Evolutionary conservation across 2,797 vertebrate genomes (phyloP), one percentile per base, ranked within the genome.

Genomic region (Fistularia tabacaria): DNA sequence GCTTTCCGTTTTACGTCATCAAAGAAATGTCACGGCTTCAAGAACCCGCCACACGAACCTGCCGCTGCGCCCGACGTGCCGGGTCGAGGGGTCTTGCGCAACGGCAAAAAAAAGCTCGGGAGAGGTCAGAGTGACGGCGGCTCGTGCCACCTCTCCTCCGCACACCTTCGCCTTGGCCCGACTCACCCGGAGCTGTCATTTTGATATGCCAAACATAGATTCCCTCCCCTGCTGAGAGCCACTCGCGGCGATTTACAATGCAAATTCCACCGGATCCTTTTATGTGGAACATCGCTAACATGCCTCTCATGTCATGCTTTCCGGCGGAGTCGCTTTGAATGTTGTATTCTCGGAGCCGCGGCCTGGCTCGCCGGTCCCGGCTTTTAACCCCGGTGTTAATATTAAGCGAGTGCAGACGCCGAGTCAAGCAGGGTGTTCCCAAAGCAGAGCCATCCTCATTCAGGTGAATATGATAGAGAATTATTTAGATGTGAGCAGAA

Each of bases 391-490:
- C 25, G 4, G 25, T 64, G 50, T 87, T 74, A 84, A 85, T 84
- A 85, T 85, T 85, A 85, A 44, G 83, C 78, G 56, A 46, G 62
- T 9, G 54, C 74, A 74, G 74, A 64, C 54, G 79, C 54, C 11
- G 53, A 73, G 70, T 80, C 66, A 59, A 58, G 59, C 69, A 44
- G 38, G 54, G 38, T 10, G 11, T 62, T 80, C 64, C 76, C 57
- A 69, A 44, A 68, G 72, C 69, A 64, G n/a, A 49, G 25, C 57
- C 43, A 11, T 65, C 64, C 53, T 73, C 46, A 36, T 62, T 65
- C 73, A 73, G 74, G 74, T 79, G 66, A 51, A 68, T 75, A 82
- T 86, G 71, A 85, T 60, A 80, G 72, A 82, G 81, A 87, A 87
- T 89, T 76, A 85, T 84, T 85, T 73, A 87, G 54, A 73, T 69